phyloP scores from a whole-genome alignment of 2,113 vertebrate genomes.

The Macquaria ambigua region DNA sequence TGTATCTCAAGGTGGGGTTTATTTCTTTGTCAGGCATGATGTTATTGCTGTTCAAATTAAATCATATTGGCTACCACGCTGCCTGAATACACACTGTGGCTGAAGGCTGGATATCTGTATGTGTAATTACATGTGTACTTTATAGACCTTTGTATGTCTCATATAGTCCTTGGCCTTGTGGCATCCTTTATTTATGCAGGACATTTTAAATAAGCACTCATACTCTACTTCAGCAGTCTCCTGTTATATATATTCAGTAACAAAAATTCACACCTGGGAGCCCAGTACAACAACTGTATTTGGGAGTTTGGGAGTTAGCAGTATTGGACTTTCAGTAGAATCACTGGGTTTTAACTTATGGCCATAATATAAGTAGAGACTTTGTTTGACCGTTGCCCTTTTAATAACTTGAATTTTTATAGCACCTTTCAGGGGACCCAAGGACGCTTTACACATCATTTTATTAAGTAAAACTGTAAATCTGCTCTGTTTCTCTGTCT shows the following conservation, averaged over 20 bases:
- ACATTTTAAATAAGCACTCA: too few species aligned
- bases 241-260: not conserved
- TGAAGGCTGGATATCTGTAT: not conserved
- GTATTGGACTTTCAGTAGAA: not conserved
- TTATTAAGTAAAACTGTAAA: not conserved
- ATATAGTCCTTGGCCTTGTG: slow-evolving; percentile 7
- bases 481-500: not conserved
- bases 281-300: not conserved
- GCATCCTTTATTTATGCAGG: not conserved
- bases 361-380: not conserved
- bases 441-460: not conserved
- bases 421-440: too few species aligned
- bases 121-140: not conserved
- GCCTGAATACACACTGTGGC: not conserved
- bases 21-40: not conserved
- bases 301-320: not conserved
- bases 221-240: too few species aligned
- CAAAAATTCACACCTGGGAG: not conserved
- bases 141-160: not conserved
- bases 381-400: not conserved
- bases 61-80: not conserved
- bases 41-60: not conserved
- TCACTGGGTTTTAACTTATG: not conserved
- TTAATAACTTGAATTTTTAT: too few species aligned
- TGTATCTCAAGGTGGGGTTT: not conserved